These are phyloP conservation scores for Anhinga anhinga DNA, from an alignment of 2,113 vertebrate genomes.

Conservation along the genomic window DNA sequence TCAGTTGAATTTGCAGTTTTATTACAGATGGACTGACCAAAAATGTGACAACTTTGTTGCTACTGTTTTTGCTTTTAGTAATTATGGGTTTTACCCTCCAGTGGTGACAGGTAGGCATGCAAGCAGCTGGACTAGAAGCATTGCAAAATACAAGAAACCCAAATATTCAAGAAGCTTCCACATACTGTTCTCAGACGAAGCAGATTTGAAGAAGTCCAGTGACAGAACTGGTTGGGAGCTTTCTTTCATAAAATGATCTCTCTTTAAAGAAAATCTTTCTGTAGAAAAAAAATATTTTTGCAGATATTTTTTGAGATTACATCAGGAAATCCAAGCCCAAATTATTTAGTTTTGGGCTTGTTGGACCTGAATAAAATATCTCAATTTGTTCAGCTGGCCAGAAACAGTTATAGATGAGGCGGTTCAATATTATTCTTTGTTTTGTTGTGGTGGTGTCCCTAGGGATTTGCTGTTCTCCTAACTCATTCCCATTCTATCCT, in stretches of 20 bases:
- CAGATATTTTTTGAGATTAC: not conserved
- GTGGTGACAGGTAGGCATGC: not conserved
- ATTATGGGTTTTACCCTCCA: not conserved
- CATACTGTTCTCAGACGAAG: not conserved
- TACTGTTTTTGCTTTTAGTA: not conserved
- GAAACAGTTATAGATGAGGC: not conserved
- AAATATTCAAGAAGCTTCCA: not conserved
- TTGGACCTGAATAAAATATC: not conserved
- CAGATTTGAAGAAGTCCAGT: not conserved
- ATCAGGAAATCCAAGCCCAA: not conserved
- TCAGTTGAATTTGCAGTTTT: not conserved
- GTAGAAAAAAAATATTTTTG: not conserved
- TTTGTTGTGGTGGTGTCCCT: not conserved
- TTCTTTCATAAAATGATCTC: not conserved
- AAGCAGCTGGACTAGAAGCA: not conserved
- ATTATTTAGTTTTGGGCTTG: not conserved
- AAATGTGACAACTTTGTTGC: not conserved
- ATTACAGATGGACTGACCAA: not conserved
- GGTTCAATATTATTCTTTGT: not conserved
- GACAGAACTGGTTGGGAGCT: not conserved
- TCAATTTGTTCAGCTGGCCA: not conserved
- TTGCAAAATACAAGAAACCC: not conserved
- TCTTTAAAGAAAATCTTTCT: not conserved
- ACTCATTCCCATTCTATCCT: not conserved
- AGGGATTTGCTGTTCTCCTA: not conserved